phyloP scores from a whole-genome alignment of 2,888 invertebrate species.

The Entomobrya multifasciata region DNA sequence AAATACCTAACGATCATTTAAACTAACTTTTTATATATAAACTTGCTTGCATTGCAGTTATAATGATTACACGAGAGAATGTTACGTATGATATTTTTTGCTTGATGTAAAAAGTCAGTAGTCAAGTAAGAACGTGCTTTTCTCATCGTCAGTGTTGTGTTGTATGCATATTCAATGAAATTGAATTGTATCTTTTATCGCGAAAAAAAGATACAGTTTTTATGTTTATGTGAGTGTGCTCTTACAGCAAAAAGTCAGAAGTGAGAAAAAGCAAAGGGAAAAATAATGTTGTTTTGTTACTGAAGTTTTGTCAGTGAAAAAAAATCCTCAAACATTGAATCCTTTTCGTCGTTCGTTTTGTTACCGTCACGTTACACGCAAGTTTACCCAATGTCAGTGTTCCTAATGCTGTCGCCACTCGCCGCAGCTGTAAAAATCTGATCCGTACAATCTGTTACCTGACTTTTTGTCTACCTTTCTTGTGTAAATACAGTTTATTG shows the following conservation, averaged over 20 bases:
- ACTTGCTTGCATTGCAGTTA: slow-evolving; percentile 31
- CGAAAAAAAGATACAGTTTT: slow-evolving; percentile 36
- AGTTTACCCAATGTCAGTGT: slow-evolving; percentile 29
- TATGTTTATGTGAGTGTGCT: background rate
- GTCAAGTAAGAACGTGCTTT: slow-evolving; percentile 51
- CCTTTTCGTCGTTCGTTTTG: no score
- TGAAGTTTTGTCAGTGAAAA: background rate
- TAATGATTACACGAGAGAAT: background rate
- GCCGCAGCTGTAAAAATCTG: slow-evolving; percentile 15
- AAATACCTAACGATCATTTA: no score
- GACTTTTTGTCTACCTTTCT: background rate
- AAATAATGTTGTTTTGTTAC: slow-evolving; percentile 1
- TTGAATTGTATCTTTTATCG: slow-evolving; percentile 13
- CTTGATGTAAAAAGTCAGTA: background rate
- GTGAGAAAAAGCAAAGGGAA: background rate
- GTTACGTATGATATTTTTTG: background rate
- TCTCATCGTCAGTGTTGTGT: background rate
- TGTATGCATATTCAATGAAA: background rate
- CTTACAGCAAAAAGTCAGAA: background rate
- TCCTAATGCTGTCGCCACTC: background rate
- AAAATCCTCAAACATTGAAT: background rate
- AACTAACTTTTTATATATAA: background rate
- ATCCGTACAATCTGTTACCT: slow-evolving; percentile 27
- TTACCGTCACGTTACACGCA: slow-evolving; percentile 40
- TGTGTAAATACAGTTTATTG: no score